phyloP scores from a whole-genome alignment of 2,888 invertebrate genomes.

The Timandra comae region DNA sequence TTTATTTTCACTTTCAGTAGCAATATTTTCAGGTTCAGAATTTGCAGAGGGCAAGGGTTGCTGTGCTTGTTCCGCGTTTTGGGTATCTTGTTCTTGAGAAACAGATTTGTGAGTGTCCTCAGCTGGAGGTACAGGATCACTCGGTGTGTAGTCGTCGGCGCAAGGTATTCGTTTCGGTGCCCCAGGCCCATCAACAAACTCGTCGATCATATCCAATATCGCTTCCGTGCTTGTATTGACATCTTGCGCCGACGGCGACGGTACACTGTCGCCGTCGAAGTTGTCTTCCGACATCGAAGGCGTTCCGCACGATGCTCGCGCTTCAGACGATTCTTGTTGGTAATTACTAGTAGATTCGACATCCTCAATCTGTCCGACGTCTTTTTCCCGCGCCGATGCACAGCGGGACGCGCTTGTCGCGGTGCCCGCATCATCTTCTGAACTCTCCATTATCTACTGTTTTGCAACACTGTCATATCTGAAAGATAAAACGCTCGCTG shows the following conservation, averaged over 20 bases:
- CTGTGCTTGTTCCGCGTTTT: neutral
- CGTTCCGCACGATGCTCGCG: slow-evolving; percentile 48
- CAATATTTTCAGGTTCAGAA: slow-evolving; percentile 18
- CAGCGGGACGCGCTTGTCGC: slow-evolving; percentile 73
- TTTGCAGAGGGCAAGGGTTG: slow-evolving; percentile 1
- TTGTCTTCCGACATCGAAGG: slow-evolving; percentile 66
- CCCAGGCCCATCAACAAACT: slow-evolving; percentile 67
- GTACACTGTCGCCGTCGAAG: slow-evolving; percentile 66
- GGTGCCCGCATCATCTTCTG: slow-evolving; percentile 76
- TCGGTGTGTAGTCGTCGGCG: slow-evolving; percentile 9
- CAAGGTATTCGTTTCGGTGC: slow-evolving; percentile 56
- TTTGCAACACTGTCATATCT: slow-evolving; percentile 73
- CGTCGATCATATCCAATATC: slow-evolving; percentile 73
- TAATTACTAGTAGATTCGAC: slow-evolving; percentile 58
- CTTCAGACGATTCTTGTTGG: slow-evolving; percentile 50
- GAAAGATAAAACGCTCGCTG: slow-evolving; percentile 71
- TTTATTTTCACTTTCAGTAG: slow-evolving; percentile 34
- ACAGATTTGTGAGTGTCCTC: slow-evolving; percentile 11
- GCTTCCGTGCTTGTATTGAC: slow-evolving; percentile 72
- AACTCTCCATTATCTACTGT: slow-evolving; percentile 77
- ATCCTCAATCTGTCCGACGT: slow-evolving; percentile 59
- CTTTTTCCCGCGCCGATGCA: slow-evolving; percentile 75
- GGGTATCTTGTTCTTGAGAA: neutral
- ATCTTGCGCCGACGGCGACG: slow-evolving; percentile 66
- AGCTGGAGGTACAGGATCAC: slow-evolving; percentile 4